Evolutionary conservation across 2,797 vertebrate genomes (phyloP), one percentile per base, ranked within the genome.

Genomic region (Hippoglossus hippoglossus): DNA sequence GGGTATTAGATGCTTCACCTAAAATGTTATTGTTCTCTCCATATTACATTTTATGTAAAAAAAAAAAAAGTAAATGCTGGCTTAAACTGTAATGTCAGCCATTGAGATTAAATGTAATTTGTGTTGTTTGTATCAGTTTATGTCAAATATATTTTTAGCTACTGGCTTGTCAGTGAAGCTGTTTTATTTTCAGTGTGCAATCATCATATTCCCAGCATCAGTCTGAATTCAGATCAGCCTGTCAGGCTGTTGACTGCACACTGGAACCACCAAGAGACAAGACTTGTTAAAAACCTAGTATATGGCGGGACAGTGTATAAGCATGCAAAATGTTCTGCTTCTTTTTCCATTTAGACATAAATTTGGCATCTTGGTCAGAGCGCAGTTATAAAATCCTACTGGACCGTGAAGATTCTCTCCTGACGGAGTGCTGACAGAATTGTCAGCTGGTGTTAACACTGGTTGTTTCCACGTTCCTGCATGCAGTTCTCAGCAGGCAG

Each of bases 151-250:
- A 36, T 18, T 21, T 12, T 11, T 19, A 9, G 63, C 28, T 28
- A 24, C 22, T 41, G 7, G 24, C 47, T 28, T 25, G 11, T 50
- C 26, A 63, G 4, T 34, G 9, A 34, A 25, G 5, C 4, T 3
- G 2, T 3, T 8, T 13, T 47, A 28, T 68, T 59, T 58, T 52
- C 3, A 13, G 8, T 44, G n/a, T 11, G 46, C 8, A 56, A 39
- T 50, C 8, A 49, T 13, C 41, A 18, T 44, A 8, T 34, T 15
- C 13, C 24, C 50, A 52, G 10, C 36, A 58, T 54, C 28, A 49
- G 28, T 54, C 0, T 78, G 31, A 62, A 57, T 53, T 67, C 39
- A 59, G 18, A 71, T 75, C 57, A n/a, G 19, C 46, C 46, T 49
- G 46, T 49, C 46, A 49, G 47, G 7, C 47, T 49, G 47, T 46